Percentiles rank a stretch among this genome's conserved stretches.
Conservation (phyloP, 1,140 invertebrate genomes). For the Dendrolimus kikuchii region DNA sequence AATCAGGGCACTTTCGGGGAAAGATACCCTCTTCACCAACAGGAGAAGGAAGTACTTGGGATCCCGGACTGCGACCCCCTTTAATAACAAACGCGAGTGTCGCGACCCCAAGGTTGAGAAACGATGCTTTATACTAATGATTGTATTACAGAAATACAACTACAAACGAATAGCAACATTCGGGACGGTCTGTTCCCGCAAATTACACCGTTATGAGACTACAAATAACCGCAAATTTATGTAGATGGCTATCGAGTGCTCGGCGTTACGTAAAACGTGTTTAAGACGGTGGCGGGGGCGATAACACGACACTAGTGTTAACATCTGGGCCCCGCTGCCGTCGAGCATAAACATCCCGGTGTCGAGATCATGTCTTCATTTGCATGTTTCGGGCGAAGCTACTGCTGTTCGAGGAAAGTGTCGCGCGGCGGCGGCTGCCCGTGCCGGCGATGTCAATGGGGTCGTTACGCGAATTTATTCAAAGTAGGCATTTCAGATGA, state of each 20-base stretch:
- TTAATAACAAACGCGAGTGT: too few relatives aligned
- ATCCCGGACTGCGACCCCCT: too few relatives aligned
- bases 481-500: conserved; percentile 21
- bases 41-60: too few relatives aligned
- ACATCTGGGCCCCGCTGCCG: conserved; percentile 33
- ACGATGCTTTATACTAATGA: conserved; percentile 19
- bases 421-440: conserved; percentile 4
- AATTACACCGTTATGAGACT: conserved; percentile 48
- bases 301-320: conserved; percentile 47
- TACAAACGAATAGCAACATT: conserved; percentile 35
- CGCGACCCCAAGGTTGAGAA: too few relatives aligned
- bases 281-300: conserved; percentile 40
- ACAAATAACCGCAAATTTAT: conserved; percentile 63
- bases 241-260: conserved; percentile 57
- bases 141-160: conserved; percentile 36
- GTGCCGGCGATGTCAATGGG: conserved; percentile 38
- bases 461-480: conserved; percentile 46
- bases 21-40: too few relatives aligned
- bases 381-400: conserved; percentile 41
- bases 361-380: conserved; percentile 52
- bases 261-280: conserved; percentile 51
- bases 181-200: conserved; percentile 34
- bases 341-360: conserved; percentile 41
- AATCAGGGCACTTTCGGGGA: too few relatives aligned
- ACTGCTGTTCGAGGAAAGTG: conserved; percentile 17